Evolutionary conservation across 2,888 invertebrate species (phyloP), one percentile per base, ranked within the genome.

Genomic region (Mystacides longicornis): DNA sequence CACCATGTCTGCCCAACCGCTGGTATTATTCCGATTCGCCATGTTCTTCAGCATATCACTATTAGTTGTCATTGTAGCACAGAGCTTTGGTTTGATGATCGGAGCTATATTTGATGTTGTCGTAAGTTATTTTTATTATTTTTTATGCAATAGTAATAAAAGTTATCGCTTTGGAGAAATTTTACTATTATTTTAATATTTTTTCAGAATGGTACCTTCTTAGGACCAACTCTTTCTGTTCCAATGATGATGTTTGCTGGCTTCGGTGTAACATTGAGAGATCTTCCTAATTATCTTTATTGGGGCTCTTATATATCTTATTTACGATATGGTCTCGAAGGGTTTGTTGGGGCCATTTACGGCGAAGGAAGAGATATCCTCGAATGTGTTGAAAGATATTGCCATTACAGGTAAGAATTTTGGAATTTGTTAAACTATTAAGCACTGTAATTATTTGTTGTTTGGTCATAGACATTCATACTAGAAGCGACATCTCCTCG

Each of bases 211-310:
- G 95, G 96, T 3, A 95, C 96, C 3, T 97, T 96, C 74, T 73
- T 95, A 63, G 96, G 94, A 0, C 96, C 96, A 1, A 88, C 93
- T 1, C 74, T 94, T 11, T 86, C 89, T 2, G 93, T 96, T 23
- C 95, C 96, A 0, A 87, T 96, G 80, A 91, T 97, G 86, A 89
- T 96, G 87, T 96, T 96, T 69, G 93, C 94, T 52, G 96, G 96
- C 0, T 96, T 96, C 71, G 95, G 96, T 18, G 94, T 96, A 5
- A 88, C 89, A 1, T 76, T 96, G 27, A 80, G 86, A 0, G 94
- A 95, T 68, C 79, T 96, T 56, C 96, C 96, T 0, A 65, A 69
- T 1, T 93, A 93, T 69, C 74, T 97, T 3, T 82, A 86, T 67
- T 96, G 95, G 95, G 88, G 96, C 0, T 91, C 91, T 37, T 90